phyloP scores from a whole-genome alignment of 2,888 invertebrate species.

The Habroteleia sp. region DNA sequence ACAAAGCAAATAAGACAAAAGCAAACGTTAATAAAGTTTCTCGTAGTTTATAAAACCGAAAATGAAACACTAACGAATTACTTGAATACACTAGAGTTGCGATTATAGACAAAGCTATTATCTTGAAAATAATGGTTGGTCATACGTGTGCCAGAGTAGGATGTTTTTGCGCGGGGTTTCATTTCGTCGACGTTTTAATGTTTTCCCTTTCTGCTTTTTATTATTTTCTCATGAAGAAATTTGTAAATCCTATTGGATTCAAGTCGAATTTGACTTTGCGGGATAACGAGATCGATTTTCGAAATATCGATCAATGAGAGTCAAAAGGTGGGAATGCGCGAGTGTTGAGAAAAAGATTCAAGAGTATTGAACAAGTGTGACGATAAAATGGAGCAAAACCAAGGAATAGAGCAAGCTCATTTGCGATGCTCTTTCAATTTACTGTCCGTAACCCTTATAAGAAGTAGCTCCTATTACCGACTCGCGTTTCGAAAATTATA shows the following conservation, averaged over 20 bases:
- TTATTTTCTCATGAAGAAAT: not conserved
- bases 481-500: slow-evolving; percentile 51
- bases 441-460: slow-evolving; percentile 71
- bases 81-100: slow-evolving; percentile 28
- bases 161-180: slow-evolving; percentile 5
- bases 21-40: slow-evolving; percentile 28
- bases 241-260: not conserved
- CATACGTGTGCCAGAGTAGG: slow-evolving; percentile 45
- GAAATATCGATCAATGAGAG: slow-evolving; percentile 1
- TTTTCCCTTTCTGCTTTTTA: slow-evolving; percentile 9
- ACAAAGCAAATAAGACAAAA: too few species aligned
- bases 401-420: slow-evolving; percentile 35
- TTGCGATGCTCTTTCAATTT: slow-evolving; percentile 69
- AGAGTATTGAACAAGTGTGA: slow-evolving; percentile 6
- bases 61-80: slow-evolving; percentile 26
- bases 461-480: slow-evolving; percentile 73
- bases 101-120: slow-evolving; percentile 25
- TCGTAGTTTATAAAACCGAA: slow-evolving; percentile 38
- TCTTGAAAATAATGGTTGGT: slow-evolving; percentile 19
- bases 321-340: slow-evolving; percentile 19
- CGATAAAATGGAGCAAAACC: slow-evolving; percentile 28
- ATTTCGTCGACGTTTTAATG: slow-evolving; percentile 9
- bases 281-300: slow-evolving; percentile 11
- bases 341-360: slow-evolving; percentile 15
- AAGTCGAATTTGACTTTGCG: slow-evolving; percentile 10